Conservation (phyloP, 2,888 invertebrate species). For the Helleia helle region DNA sequence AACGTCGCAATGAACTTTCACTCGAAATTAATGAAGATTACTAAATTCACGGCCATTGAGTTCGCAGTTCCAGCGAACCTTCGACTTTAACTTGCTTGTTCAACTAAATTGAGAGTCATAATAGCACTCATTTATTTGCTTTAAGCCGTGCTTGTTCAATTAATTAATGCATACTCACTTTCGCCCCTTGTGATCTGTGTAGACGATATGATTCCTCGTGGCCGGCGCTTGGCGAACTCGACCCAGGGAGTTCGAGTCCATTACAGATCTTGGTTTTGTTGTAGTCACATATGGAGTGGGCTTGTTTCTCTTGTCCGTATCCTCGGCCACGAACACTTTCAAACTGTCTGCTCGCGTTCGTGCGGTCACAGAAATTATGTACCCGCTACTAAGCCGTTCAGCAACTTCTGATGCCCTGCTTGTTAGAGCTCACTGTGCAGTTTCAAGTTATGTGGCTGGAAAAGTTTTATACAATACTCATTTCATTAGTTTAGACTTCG, state of each 20-base stretch:
- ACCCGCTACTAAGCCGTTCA: constrained; percentile 38
- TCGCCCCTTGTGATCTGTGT: constrained; percentile 68
- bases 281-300: constrained; percentile 10
- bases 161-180: constrained; percentile 54
- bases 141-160: constrained; percentile 43
- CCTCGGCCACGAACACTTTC: constrained; percentile 35
- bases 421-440: constrained; percentile 58
- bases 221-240: constrained; percentile 48
- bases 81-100: constrained; percentile 68
- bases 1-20: constrained; percentile 52
- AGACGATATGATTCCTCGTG: constrained; percentile 66
- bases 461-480: constrained; percentile 59
- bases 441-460: constrained; percentile 56
- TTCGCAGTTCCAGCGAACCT: constrained; percentile 64
- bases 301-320: background rate
- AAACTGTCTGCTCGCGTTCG: constrained; percentile 37
- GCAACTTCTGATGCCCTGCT: constrained; percentile 61
- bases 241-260: constrained; percentile 54
- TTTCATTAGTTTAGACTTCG: constrained; percentile 45
- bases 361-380: constrained; percentile 50
- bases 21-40: constrained; percentile 71
- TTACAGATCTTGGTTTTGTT: constrained; percentile 25
- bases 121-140: constrained; percentile 68
- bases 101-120: constrained; percentile 72
- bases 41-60: constrained; percentile 71